A percentile compares a stretch with the other conserved stretches of the same genome.
phyloP scores from a whole-genome alignment of 1,140 invertebrate genomes.

The Campoletis sonorensis region DNA sequence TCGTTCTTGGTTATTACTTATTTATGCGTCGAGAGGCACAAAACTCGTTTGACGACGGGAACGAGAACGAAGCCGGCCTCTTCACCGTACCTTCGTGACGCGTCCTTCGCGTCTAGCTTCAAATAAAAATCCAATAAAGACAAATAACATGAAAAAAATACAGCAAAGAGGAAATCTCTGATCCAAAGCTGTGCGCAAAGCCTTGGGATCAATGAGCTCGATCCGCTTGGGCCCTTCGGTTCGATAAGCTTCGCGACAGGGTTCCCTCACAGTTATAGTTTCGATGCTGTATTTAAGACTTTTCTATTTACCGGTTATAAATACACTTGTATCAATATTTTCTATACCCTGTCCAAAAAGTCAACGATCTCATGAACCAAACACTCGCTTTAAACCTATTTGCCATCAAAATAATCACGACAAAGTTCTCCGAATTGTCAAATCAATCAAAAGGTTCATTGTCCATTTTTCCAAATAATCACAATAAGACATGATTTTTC shows the following conservation, averaged over 20 bases:
- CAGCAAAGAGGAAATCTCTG: not conserved
- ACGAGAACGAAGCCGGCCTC: conserved; percentile 14
- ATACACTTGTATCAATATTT: not conserved
- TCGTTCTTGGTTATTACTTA: conserved; percentile 71
- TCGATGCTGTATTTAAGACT: not conserved
- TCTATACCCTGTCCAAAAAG: not conserved
- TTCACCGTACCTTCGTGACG: conserved; percentile 33
- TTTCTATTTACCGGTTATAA: not conserved
- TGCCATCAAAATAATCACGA: too few species aligned
- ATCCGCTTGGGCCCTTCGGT: conserved; percentile 24
- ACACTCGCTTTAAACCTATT: too few species aligned
- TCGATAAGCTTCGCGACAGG: conserved; percentile 26
- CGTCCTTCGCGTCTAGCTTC: conserved; percentile 35
- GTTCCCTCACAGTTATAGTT: not conserved
- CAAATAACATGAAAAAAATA: not conserved
- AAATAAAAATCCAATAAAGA: conserved; percentile 6
- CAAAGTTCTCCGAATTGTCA: too few species aligned
- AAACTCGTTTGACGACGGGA: conserved; percentile 70
- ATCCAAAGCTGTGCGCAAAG: conserved; percentile 14
- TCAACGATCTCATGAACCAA: too few species aligned
- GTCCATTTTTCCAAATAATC: too few species aligned
- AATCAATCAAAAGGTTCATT: too few species aligned
- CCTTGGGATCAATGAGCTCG: conserved; percentile 26
- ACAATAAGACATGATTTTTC: too few species aligned
- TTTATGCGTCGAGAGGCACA: conserved; percentile 68